A percentile compares a stretch with the other conserved stretches of the same genome.
phyloP scores from a whole-genome alignment of 2,888 invertebrate genomes.

The Rhagium mordax region DNA sequence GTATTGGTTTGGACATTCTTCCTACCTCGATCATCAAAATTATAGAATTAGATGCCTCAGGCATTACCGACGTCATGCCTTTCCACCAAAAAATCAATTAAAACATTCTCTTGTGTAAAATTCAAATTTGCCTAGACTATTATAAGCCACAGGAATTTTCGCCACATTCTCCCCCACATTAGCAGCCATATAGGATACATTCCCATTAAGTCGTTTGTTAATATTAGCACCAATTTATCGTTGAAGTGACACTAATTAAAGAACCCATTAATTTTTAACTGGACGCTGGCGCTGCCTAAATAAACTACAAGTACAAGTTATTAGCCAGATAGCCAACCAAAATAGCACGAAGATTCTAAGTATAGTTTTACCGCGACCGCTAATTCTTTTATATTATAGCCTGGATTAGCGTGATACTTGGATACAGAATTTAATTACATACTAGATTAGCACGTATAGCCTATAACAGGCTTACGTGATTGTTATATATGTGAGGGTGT shows the following conservation, averaged over 20 bases:
- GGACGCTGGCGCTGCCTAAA: neutral
- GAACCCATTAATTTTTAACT: neutral
- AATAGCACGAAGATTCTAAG: neutral
- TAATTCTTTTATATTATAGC: conserved; percentile 48
- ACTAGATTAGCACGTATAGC: conserved; percentile 62
- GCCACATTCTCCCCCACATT: neutral
- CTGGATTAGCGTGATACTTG: conserved; percentile 54
- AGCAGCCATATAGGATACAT: neutral
- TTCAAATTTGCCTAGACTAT: no score
- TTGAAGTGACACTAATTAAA: neutral
- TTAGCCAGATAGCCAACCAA: neutral
- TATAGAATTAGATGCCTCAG: no score
- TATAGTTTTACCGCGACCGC: conserved; percentile 25
- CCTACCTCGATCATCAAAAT: no score
- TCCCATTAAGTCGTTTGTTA: conserved; percentile 4
- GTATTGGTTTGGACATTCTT: no score
- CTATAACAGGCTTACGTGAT: conserved; percentile 62
- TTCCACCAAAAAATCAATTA: no score
- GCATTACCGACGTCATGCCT: no score
- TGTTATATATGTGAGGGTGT: conserved; percentile 55
- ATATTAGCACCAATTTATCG: conserved; percentile 5
- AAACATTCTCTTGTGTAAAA: no score
- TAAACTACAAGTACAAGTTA: neutral
- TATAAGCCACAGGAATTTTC: neutral
- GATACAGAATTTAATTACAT: conserved; percentile 61